Conservation (phyloP, 2,888 invertebrate genomes). For the Cheilosia pagana region DNA sequence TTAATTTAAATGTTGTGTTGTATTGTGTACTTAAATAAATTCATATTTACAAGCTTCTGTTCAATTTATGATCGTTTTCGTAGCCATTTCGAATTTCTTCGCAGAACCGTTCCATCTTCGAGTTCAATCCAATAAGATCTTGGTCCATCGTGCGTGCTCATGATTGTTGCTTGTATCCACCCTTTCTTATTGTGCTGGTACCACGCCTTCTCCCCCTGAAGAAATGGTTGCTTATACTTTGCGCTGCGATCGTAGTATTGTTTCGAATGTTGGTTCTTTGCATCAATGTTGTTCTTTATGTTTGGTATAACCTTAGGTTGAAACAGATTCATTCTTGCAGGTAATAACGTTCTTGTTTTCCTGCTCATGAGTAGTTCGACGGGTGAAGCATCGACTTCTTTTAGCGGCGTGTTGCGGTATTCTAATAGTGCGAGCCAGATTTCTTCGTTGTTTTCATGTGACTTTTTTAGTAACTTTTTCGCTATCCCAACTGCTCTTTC, state of each 20-base stretch:
- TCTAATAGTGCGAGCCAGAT: too few relatives aligned
- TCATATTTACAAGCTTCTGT: too few relatives aligned
- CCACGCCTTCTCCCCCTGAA: neutral
- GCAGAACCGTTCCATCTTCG: constrained; percentile 4
- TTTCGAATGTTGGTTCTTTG: neutral
- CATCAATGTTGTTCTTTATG: neutral
- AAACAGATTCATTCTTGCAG: constrained; percentile 24
- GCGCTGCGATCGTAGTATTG: constrained; percentile 3
- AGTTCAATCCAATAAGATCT: constrained; percentile 8
- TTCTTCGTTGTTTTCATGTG: constrained; percentile 25
- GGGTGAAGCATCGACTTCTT: too few relatives aligned
- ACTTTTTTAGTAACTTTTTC: constrained; percentile 58
- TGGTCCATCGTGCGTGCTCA: constrained; percentile 1
- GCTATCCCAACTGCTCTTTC: constrained; percentile 60
- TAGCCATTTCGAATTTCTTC: constrained; percentile 18
- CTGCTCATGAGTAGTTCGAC: too few relatives aligned
- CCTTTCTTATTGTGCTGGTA: constrained; percentile 18
- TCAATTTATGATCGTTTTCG: neutral
- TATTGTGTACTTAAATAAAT: too few relatives aligned
- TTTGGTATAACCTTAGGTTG: constrained; percentile 9
- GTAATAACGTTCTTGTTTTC: constrained; percentile 45
- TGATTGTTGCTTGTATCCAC: constrained; percentile 7
- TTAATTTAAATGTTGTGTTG: too few relatives aligned
- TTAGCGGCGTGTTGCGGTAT: too few relatives aligned
- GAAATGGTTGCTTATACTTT: too few relatives aligned